Evolutionary conservation across 2,797 vertebrate genomes (phyloP).

Genomic region (Lateolabrax maculatus): DNA sequence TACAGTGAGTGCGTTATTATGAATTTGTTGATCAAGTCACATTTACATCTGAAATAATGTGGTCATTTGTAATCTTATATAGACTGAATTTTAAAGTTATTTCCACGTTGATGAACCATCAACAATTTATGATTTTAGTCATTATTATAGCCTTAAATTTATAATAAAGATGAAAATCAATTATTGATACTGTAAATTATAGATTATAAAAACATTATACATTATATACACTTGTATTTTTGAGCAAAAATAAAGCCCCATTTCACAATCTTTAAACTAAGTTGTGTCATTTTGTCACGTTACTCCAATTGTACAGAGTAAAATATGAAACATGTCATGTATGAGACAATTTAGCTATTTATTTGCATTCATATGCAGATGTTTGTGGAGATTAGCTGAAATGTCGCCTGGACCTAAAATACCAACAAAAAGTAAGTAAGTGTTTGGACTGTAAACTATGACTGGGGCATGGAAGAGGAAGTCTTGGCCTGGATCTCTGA

Average conservation of each 20-base stretch:
- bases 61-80: background rate
- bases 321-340: background rate
- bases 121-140: background rate
- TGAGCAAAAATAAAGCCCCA: background rate
- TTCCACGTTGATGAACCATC: background rate
- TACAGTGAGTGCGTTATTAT: background rate
- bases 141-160: background rate
- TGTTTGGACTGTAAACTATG: no score
- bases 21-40: constrained; percentile 1
- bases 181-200: no score
- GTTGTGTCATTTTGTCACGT: background rate
- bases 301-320: background rate
- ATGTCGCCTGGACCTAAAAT: no score
- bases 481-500: no score
- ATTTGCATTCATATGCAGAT: no score
- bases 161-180: background rate
- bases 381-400: no score
- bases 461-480: no score
- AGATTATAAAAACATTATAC: no score
- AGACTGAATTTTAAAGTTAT: background rate
- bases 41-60: background rate
- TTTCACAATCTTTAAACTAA: constrained; percentile 8
- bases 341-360: no score
- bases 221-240: no score
- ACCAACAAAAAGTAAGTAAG: no score